Conservation (phyloP, 2,113 vertebrate genomes). For the Malurus elegans region DNA sequence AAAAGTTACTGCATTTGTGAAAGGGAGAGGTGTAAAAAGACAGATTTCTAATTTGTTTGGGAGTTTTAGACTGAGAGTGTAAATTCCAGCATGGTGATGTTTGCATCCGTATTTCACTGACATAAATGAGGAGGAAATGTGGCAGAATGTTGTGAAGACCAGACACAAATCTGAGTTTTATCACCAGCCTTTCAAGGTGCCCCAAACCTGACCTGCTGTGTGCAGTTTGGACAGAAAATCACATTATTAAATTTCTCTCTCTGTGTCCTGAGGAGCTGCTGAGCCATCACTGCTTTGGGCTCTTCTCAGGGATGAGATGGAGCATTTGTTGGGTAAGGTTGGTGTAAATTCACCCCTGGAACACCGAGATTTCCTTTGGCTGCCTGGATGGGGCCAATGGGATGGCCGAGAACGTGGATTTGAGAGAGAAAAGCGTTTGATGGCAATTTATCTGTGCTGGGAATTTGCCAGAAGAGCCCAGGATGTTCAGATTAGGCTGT, state of each 20-base stretch:
- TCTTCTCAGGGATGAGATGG: background rate
- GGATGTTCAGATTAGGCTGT: fast-evolving
- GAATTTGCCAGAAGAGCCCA: background rate
- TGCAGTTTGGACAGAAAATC: background rate
- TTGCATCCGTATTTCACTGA: background rate
- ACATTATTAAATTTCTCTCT: background rate
- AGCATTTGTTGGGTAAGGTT: background rate
- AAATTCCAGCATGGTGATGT: background rate
- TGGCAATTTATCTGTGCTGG: background rate
- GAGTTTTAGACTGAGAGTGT: background rate
- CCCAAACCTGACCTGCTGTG: background rate
- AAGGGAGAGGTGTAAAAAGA: background rate
- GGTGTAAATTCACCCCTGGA: background rate
- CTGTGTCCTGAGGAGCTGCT: background rate
- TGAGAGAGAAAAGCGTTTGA: background rate
- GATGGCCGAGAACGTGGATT: background rate
- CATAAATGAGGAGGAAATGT: background rate
- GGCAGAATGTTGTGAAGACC: background rate
- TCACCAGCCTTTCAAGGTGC: background rate
- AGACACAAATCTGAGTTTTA: background rate
- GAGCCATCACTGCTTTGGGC: background rate
- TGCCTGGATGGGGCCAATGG: background rate
- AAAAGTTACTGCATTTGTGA: background rate
- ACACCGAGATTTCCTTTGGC: background rate
- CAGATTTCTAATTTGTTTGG: background rate